Evolutionary conservation across 2,797 vertebrate genomes (phyloP).

Genomic region (Argentina silus): DNA sequence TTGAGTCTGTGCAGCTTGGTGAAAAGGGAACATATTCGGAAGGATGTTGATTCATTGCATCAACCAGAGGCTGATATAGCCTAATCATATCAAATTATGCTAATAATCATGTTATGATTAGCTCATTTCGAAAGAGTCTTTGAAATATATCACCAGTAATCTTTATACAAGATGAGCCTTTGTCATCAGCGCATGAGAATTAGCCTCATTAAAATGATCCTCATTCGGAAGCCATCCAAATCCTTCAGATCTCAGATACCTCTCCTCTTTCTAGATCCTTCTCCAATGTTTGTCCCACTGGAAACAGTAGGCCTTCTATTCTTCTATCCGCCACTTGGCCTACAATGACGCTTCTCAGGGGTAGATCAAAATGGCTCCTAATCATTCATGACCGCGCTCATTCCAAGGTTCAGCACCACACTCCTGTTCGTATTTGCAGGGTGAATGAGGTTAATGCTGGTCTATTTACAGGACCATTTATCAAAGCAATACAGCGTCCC

Average conservation of each 20-base stretch:
- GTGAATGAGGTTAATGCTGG: conserved; percentile 3
- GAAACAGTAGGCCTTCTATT: background rate
- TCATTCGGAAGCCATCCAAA: background rate
- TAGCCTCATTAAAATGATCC: background rate
- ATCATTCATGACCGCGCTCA: background rate
- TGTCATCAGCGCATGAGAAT: background rate
- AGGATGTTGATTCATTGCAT: background rate
- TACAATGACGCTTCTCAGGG: background rate
- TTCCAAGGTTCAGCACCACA: background rate
- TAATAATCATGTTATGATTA: background rate
- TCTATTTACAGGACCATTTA: conserved; percentile 9
- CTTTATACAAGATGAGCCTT: background rate
- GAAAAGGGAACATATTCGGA: background rate
- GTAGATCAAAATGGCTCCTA: background rate
- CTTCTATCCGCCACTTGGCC: background rate
- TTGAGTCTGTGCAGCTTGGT: background rate
- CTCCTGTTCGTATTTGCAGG: background rate
- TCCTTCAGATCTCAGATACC: background rate
- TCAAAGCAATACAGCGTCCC: background rate
- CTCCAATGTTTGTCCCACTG: background rate
- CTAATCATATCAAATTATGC: background rate
- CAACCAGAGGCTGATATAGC: background rate
- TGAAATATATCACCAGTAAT: background rate
- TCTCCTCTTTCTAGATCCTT: background rate
- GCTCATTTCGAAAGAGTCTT: background rate